Conservation (phyloP, 2,113 vertebrate species). For the Pimephales promelas region DNA sequence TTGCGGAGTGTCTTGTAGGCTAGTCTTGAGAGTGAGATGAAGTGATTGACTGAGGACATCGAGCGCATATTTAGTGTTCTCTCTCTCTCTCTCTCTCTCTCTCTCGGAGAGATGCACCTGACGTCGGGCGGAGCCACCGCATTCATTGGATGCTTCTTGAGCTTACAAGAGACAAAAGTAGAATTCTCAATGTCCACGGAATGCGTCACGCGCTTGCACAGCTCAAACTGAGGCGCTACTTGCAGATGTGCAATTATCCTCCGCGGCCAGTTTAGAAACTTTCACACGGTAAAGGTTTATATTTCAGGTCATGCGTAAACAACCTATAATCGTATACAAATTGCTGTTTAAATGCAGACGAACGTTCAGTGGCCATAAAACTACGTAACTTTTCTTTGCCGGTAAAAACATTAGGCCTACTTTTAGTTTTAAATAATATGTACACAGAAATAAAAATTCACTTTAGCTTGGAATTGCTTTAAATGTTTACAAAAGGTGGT, state of each 20-base stretch:
- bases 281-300: neutral
- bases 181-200: neutral
- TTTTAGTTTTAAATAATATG: no score
- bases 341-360: no score
- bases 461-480: no score
- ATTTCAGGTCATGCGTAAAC: no score
- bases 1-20: neutral
- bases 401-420: no score
- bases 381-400: no score
- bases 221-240: neutral
- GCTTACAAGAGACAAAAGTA: neutral
- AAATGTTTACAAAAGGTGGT: neutral
- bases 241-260: neutral
- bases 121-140: constrained; percentile 21
- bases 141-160: neutral
- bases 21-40: neutral
- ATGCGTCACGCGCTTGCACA: neutral
- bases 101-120: constrained; percentile 33
- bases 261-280: neutral
- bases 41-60: neutral
- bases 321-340: no score
- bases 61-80: constrained; percentile 21
- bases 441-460: no score
- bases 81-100: neutral
- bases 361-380: no score